These are phyloP conservation scores for Theretra japonica DNA, from an alignment of 2,888 invertebrate species.

Conservation along the genomic window DNA sequence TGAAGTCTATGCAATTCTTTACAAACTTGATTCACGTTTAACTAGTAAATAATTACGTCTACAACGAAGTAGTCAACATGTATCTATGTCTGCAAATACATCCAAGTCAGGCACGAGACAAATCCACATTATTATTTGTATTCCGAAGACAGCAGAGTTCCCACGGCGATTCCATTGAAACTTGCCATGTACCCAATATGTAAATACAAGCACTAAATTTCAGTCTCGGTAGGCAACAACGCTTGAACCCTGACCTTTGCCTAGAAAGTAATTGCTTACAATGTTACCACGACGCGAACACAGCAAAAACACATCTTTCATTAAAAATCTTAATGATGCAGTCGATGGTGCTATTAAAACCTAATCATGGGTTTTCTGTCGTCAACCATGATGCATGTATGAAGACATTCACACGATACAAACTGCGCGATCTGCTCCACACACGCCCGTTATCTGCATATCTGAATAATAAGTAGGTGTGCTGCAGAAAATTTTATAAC, in stretches of 20 bases:
- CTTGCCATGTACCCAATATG: slow-evolving; percentile 9
- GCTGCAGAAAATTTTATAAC: slow-evolving; percentile 47
- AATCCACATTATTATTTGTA: slow-evolving; percentile 9
- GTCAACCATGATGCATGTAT: slow-evolving; percentile 32
- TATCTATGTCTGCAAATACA: neutral
- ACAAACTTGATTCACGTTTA: too few species aligned
- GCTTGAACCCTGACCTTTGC: slow-evolving; percentile 18
- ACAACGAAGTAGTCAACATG: neutral
- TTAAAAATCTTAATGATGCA: slow-evolving; percentile 19
- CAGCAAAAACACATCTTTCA: slow-evolving; percentile 12
- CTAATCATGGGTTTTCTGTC: slow-evolving; percentile 32
- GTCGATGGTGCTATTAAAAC: slow-evolving; percentile 15
- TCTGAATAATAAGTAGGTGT: slow-evolving; percentile 51
- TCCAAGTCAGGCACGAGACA: neutral
- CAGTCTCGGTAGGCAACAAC: slow-evolving; percentile 10
- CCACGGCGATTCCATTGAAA: slow-evolving; percentile 19
- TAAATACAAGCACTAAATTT: slow-evolving; percentile 18
- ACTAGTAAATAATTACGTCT: neutral
- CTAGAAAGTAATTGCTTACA: slow-evolving; percentile 23
- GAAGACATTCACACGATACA: slow-evolving; percentile 37
- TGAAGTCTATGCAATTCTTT: too few species aligned
- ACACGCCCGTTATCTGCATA: slow-evolving; percentile 42
- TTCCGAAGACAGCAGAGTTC: slow-evolving; percentile 14
- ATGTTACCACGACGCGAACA: slow-evolving; percentile 1
- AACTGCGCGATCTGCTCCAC: slow-evolving; percentile 32